phyloP scores from a whole-genome alignment of 2,113 vertebrate species.

The Toxotes jaculatrix region DNA sequence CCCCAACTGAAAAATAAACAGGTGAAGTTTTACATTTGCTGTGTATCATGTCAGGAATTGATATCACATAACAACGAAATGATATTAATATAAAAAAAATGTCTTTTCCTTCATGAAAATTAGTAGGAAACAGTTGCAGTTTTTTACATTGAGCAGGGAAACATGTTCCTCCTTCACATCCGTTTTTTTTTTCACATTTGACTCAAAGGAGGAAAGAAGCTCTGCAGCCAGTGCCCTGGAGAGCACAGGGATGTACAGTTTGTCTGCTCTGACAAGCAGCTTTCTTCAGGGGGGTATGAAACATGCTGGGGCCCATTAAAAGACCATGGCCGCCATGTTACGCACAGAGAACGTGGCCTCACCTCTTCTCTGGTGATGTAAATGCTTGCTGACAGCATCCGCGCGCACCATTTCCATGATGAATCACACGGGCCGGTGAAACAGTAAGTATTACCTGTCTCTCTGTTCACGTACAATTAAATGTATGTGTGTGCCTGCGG shows the following conservation, averaged over 20 bases:
- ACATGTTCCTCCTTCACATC: neutral
- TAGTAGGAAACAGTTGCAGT: neutral
- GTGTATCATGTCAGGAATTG: neutral
- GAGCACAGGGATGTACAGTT: conserved; percentile 48
- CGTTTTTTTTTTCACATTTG: neutral
- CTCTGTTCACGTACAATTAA: conserved; percentile 53
- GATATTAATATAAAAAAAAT: neutral
- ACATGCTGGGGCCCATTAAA: conserved; percentile 74
- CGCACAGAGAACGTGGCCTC: conserved; percentile 76
- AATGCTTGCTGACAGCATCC: conserved; percentile 70
- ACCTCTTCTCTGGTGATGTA: conserved; percentile 73
- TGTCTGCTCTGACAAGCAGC: conserved; percentile 58
- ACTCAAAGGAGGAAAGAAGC: neutral
- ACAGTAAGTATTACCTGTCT: conserved; percentile 68
- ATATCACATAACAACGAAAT: neutral
- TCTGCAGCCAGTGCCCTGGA: neutral
- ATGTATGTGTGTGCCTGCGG: conserved; percentile 50
- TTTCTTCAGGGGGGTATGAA: conserved; percentile 68
- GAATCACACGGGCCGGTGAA: conserved; percentile 63
- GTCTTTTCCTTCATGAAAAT: neutral
- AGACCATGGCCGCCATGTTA: conserved; percentile 68
- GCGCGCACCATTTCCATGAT: conserved; percentile 60
- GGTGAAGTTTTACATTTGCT: neutral
- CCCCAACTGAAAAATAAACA: neutral
- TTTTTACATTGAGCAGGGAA: neutral